Percentiles rank a stretch among this genome's conserved stretches.
phyloP scores from a whole-genome alignment of 2,888 invertebrate species.

The Brachyptera putata region DNA sequence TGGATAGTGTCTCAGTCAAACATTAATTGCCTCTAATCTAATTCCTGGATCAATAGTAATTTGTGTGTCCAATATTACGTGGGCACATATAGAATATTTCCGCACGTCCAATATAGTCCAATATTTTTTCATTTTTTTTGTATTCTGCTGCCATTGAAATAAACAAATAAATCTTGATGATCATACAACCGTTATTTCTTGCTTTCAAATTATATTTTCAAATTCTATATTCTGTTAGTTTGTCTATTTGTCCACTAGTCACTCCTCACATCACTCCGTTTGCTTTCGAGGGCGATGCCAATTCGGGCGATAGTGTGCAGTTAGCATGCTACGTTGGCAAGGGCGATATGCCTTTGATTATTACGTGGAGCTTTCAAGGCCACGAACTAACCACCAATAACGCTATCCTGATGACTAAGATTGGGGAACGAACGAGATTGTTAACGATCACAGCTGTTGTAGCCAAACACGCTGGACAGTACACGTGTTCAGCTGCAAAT shows the following conservation, averaged over 20 bases:
- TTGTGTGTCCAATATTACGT: too few species aligned
- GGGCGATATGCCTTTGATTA: constrained; percentile 40
- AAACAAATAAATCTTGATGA: too few species aligned
- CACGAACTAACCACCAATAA: constrained; percentile 36
- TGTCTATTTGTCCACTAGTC: constrained; percentile 20
- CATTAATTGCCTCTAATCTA: too few species aligned
- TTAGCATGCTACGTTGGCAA: constrained; percentile 40
- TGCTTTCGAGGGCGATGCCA: constrained; percentile 41
- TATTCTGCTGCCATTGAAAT: constrained; percentile 1
- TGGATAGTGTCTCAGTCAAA: too few species aligned
- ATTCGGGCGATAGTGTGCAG: constrained; percentile 40
- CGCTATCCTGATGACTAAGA: constrained; percentile 42
- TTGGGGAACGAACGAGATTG: constrained; percentile 45
- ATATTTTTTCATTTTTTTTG: neutral
- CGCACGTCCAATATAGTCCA: neutral
- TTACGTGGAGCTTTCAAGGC: constrained; percentile 38
- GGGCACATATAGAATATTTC: too few species aligned
- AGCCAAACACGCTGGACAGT: constrained; percentile 57
- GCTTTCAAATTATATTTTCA: too few species aligned
- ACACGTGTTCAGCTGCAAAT: constrained; percentile 62
- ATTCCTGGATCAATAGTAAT: too few species aligned
- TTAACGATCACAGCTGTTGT: constrained; percentile 36
- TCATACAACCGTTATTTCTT: too few species aligned
- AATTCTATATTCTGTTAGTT: too few species aligned
- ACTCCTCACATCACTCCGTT: constrained; percentile 39